Conservation (phyloP, 2,113 vertebrate species). For the Thinocorus orbignyianus region DNA sequence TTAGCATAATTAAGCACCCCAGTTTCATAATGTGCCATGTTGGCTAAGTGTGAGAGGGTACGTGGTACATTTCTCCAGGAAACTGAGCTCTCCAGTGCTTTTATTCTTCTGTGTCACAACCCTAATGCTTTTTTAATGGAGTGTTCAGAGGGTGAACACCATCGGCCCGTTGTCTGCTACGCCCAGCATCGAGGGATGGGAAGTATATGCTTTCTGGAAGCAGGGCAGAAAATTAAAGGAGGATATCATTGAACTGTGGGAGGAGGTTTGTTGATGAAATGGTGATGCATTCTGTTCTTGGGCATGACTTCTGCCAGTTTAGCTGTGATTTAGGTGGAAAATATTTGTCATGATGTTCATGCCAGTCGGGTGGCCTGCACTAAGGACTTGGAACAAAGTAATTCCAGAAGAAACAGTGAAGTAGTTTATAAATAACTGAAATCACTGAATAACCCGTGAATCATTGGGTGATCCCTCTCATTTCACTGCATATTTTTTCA, state of each 20-base stretch:
- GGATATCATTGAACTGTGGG: not conserved
- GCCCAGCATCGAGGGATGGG: not conserved
- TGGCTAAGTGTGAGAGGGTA: not conserved
- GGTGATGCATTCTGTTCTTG: not conserved
- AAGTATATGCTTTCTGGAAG: not conserved
- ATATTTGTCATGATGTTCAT: not conserved
- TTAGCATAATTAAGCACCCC: not conserved
- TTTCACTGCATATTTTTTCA: not conserved
- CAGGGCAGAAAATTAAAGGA: not conserved
- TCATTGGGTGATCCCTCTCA: not conserved
- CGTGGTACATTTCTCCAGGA: not conserved
- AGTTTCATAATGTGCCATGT: not conserved
- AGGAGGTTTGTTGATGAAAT: not conserved
- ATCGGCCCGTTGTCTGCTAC: not conserved
- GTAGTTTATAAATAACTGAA: not conserved
- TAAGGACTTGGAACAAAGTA: not conserved
- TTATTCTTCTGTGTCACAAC: not conserved
- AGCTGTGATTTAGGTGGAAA: not conserved
- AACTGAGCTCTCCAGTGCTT: not conserved
- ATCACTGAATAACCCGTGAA: not conserved
- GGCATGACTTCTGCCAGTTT: not conserved
- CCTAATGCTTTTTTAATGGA: conserved; percentile 37
- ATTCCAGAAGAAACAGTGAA: not conserved
- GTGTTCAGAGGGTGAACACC: not conserved
- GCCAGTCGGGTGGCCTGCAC: not conserved